Percentiles rank a stretch among this genome's conserved stretches.
phyloP scores from a whole-genome alignment of 2,797 vertebrate species.

The Denticeps clupeoides region DNA sequence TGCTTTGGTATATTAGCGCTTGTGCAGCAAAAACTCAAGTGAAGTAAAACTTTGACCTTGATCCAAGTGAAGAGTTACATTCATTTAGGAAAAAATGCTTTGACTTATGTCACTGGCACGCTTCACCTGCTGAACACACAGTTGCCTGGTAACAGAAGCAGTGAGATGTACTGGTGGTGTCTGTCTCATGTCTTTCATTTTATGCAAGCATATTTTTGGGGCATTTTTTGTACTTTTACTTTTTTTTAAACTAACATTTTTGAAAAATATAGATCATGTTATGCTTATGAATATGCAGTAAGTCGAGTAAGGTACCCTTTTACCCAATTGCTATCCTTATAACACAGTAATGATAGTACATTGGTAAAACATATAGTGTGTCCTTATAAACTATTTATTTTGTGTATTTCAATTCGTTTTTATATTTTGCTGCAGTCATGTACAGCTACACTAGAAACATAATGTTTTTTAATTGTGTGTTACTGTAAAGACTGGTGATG shows the following conservation, averaged over 20 bases:
- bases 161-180: conserved; percentile 61
- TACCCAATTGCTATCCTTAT: conserved; percentile 40
- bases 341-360: too few relatives aligned
- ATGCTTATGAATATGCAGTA: too few relatives aligned
- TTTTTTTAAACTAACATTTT: not conserved
- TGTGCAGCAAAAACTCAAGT: conserved; percentile 50
- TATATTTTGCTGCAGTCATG: conserved; percentile 84
- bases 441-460: conserved; percentile 70
- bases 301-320: too few relatives aligned
- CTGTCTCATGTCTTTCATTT: conserved; percentile 25
- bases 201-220: not conserved
- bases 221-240: conserved; percentile 37
- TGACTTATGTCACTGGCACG: conserved; percentile 49
- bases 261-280: not conserved
- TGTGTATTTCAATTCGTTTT: conserved; percentile 45
- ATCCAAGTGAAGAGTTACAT: conserved; percentile 54
- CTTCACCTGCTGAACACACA: conserved; percentile 92
- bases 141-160: conserved; percentile 63
- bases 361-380: conserved; percentile 36
- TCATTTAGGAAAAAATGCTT: conserved; percentile 48
- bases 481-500: conserved; percentile 40
- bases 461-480: conserved; percentile 24
- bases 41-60: conserved; percentile 37
- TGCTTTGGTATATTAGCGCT: conserved; percentile 68
- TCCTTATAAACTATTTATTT: conserved; percentile 51